Evolutionary conservation across 37 sponge, comb jelly and placozoan genomes (phyloP), one percentile per base, ranked within the genome.

Genomic region (Haliclona indistincta): DNA sequence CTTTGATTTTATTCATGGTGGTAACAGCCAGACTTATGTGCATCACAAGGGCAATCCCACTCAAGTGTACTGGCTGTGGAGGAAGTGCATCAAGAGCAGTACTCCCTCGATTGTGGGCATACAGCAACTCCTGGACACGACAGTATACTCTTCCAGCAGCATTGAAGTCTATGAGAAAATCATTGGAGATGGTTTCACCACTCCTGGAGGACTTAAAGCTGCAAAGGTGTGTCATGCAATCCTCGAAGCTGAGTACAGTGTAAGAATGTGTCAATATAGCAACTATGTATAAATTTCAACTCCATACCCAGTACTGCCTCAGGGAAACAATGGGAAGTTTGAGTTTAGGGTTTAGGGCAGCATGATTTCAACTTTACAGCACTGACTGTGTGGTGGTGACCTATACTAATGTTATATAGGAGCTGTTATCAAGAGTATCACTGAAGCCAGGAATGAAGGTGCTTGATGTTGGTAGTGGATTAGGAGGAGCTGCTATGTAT

Each of bases 401-500:
- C 33, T 63, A 8, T 75, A 1, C 43, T 71, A 4, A 13, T 76
- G 60, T 49, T 34, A 28, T 81, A 19, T 20, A 74, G 81, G 29
- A 81, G 23, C 25, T 74, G 30, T n/a, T 56, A 32, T 38, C 43
- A 20, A 55, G 11, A 32, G 19, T 79, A 34, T 54, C 64, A 28
- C 34, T 86, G 56, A 33, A 63, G 41, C n/a, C 55, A 54, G 42
- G 56, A 15, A 25, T 61, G 10, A 43, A 47, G 39, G 76, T 87
- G 29, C 41, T 87, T 54, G 88, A 87, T 33, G 70, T 87, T 62
- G 88, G 88, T 3, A 81, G 76, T 69, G 88, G 88, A 0, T 35
- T 87, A 41, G 88, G 88, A 49, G 81, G 81, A 33, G 68, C 69
- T 41, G 71, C 54, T 11, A 51, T 61, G 15, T 81, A 81, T 65